These are phyloP conservation scores for Acanthopagrus latus DNA, from an alignment of 2,797 vertebrate genomes.

Conservation along the genomic window DNA sequence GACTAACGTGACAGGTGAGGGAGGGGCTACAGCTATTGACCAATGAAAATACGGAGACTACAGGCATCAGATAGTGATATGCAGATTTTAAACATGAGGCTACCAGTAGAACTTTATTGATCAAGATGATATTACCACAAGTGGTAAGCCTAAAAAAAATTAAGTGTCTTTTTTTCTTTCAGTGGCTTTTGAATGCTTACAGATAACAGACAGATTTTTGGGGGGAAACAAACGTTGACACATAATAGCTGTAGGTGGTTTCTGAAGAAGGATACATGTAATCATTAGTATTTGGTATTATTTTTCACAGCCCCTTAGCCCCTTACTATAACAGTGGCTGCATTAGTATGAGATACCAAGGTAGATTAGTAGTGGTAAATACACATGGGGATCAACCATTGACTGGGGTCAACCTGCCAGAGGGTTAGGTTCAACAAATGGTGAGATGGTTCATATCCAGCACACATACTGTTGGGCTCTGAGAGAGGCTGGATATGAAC, in stretches of 20 bases:
- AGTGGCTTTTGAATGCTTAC: not conserved
- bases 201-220: no score
- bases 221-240: not conserved
- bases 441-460: not conserved
- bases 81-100: constrained; percentile 1
- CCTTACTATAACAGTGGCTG: not conserved
- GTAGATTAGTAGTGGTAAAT: not conserved
- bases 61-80: not conserved
- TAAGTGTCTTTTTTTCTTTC: no score
- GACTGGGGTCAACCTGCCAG: not conserved
- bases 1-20: constrained; percentile 30
- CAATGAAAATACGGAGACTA: constrained; percentile 4
- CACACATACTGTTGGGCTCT: no score
- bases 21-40: not conserved
- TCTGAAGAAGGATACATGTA: not conserved
- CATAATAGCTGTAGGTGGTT: not conserved
- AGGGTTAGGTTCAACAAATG: not conserved
- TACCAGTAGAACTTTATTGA: not conserved
- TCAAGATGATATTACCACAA: not conserved
- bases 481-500: no score
- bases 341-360: not conserved
- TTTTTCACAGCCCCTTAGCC: not conserved
- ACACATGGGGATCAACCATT: not conserved
- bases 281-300: not conserved
- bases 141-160: no score